phyloP scores from a whole-genome alignment of 2,113 vertebrate genomes.

The Thinocorus orbignyianus region DNA sequence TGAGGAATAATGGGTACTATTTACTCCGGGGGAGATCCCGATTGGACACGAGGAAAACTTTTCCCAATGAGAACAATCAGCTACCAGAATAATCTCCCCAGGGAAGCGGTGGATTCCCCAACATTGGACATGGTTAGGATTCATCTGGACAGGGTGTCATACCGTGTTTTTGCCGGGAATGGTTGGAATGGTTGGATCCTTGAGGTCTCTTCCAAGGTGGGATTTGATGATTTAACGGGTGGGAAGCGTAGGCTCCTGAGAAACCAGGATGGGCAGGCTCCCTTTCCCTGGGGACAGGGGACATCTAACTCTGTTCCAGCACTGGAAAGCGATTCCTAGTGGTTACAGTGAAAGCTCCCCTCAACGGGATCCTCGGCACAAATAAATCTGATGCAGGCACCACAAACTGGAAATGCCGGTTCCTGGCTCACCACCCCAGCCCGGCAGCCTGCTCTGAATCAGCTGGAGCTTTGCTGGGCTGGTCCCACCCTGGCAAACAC shows the following conservation, averaged over 20 bases:
- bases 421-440: neutral
- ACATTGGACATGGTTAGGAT: neutral
- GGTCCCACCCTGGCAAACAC: neutral
- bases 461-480: conserved; percentile 16
- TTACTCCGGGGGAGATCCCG: neutral
- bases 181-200: neutral
- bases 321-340: neutral
- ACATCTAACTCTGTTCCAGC: rapidly evolving
- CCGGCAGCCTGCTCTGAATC: neutral
- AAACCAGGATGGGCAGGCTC: neutral
- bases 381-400: neutral
- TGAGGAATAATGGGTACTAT: neutral
- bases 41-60: neutral
- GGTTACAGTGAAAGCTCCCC: neutral
- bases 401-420: conserved; percentile 65
- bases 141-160: neutral
- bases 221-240: neutral
- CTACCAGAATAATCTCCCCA: neutral
- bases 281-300: neutral
- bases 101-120: neutral
- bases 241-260: neutral
- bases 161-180: neutral
- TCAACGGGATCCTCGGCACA: neutral
- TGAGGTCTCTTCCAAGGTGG: neutral
- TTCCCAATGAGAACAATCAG: neutral